Evolutionary conservation across 2,888 invertebrate species (phyloP).

Genomic region (Synanthedon tipuliformis): DNA sequence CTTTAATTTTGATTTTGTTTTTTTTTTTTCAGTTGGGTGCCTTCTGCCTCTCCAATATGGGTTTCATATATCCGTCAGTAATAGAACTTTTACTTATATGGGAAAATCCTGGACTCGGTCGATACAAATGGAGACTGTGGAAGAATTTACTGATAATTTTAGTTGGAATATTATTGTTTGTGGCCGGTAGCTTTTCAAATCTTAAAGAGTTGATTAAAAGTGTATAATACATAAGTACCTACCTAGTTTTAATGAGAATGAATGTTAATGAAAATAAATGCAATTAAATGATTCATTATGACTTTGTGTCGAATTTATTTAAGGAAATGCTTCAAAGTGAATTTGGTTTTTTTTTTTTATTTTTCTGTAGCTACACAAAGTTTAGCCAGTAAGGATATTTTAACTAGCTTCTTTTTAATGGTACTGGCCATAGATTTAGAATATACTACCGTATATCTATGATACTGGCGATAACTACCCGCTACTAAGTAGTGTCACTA

Average conservation of each 20-base stretch:
- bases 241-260: background rate
- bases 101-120: constrained; percentile 48
- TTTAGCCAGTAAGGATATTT: no score
- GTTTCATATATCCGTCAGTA: constrained; percentile 54
- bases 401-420: no score
- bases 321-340: no score
- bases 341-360: no score
- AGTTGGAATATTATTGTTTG: constrained; percentile 38
- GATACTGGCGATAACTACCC: no score
- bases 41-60: constrained; percentile 57
- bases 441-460: no score
- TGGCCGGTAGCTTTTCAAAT: constrained; percentile 53
- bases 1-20: background rate
- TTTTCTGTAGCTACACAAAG: no score
- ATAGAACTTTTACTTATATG: constrained; percentile 53
- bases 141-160: constrained; percentile 39
- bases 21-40: constrained; percentile 51
- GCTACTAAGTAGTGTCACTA: no score
- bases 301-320: no score
- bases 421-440: no score
- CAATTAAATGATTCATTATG: no score
- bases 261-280: no score
- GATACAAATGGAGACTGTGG: constrained; percentile 44
- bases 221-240: constrained; percentile 13
- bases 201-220: constrained; percentile 37